These are phyloP conservation scores for Tamandua tetradactyla DNA, from an alignment of 2,797 vertebrate species.

Conservation along the genomic window DNA sequence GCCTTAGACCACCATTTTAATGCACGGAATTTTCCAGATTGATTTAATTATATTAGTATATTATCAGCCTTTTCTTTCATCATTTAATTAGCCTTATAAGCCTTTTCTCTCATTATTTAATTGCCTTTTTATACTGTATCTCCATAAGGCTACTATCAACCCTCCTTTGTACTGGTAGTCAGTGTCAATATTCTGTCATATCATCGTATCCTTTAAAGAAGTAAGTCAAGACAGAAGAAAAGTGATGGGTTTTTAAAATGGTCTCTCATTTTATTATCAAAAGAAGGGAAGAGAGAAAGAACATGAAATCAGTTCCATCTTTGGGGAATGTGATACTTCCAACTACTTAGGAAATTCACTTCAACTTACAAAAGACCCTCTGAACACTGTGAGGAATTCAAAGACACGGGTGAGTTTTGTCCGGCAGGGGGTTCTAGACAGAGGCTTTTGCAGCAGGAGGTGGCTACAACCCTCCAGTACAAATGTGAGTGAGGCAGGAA, in stretches of 20 bases:
- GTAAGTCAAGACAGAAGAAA: background rate
- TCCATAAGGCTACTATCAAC: background rate
- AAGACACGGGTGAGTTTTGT: background rate
- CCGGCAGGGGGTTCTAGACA: no score
- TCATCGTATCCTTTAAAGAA: background rate
- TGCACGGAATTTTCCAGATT: background rate
- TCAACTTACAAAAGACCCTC: background rate
- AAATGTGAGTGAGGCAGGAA: background rate
- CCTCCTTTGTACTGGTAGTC: background rate
- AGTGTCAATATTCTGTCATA: background rate
- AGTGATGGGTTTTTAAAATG: background rate
- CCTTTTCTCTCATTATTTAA: background rate
- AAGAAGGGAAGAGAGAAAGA: background rate
- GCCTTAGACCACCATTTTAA: slow-evolving; percentile 32
- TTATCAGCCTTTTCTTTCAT: background rate
- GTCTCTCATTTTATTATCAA: slow-evolving; percentile 4
- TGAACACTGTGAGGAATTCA: background rate
- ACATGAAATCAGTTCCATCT: slow-evolving; percentile 2
- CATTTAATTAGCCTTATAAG: background rate
- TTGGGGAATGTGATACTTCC: background rate
- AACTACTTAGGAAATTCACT: slow-evolving; percentile 37
- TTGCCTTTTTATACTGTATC: background rate
- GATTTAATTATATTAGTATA: background rate
- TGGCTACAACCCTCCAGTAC: background rate
- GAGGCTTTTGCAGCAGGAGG: background rate